Percentiles rank a stretch among this genome's conserved stretches.
phyloP scores from a whole-genome alignment of 2,113 vertebrate species.

The Ammodramus savannarum region DNA sequence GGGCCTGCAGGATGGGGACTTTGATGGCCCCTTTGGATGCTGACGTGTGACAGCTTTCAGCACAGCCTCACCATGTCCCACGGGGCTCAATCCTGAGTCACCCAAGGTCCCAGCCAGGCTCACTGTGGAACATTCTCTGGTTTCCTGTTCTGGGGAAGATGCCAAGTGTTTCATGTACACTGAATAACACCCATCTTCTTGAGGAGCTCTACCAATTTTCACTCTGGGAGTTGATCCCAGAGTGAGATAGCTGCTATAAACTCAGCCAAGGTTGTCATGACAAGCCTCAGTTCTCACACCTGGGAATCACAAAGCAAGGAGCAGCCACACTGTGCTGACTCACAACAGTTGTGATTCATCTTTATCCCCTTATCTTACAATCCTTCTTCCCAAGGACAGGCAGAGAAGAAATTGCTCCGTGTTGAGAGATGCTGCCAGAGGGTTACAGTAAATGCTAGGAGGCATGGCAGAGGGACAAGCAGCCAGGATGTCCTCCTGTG shows the following conservation, averaged over 20 bases:
- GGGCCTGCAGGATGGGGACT: accelerated
- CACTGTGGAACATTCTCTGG: accelerated
- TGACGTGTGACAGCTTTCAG: accelerated
- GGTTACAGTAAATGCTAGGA: neutral
- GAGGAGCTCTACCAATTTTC: neutral
- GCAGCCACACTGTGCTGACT: neutral
- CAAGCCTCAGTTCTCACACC: neutral
- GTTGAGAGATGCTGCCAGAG: accelerated
- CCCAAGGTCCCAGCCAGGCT: neutral
- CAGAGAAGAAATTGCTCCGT: neutral
- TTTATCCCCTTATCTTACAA: neutral
- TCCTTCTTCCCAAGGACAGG: neutral
- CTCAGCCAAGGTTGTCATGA: neutral
- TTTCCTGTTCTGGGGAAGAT: neutral
- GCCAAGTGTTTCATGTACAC: accelerated
- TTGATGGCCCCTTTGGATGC: neutral
- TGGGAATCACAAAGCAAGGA: neutral
- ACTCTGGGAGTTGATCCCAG: neutral
- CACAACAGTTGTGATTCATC: neutral
- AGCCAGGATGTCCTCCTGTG: neutral
- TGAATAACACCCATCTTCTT: neutral
- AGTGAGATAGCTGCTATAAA: neutral
- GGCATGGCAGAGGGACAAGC: neutral
- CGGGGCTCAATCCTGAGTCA: accelerated
- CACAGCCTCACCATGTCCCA: neutral